Conservation (phyloP, 1,140 invertebrate species). For the Pogonus chalceus region DNA sequence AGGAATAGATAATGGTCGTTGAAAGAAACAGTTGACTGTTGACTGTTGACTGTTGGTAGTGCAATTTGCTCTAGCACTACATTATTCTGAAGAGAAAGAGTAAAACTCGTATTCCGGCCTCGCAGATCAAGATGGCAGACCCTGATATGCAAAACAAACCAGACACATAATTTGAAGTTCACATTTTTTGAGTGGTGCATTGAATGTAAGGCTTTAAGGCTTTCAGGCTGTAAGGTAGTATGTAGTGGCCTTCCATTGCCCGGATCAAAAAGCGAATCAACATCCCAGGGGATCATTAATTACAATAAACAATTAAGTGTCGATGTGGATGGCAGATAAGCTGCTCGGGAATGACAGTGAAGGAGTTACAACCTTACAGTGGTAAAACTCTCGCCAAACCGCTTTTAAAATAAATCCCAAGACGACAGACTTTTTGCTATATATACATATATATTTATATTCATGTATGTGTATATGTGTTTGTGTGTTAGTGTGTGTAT, state of each 20-base stretch:
- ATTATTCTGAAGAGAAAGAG: neutral
- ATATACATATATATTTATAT: too few species aligned
- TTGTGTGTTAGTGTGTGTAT: too few species aligned
- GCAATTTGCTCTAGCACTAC: neutral
- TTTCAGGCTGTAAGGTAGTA: too few species aligned
- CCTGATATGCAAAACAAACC: constrained; percentile 1
- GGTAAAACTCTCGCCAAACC: too few species aligned
- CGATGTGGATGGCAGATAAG: constrained; percentile 1
- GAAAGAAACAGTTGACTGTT: too few species aligned
- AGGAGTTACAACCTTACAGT: neutral
- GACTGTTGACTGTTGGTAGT: too few species aligned
- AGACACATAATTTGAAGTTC: constrained; percentile 7
- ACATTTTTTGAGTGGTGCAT: too few species aligned
- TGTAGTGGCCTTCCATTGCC: neutral
- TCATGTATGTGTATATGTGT: too few species aligned
- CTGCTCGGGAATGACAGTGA: neutral
- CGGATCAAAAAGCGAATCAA: constrained; percentile 3
- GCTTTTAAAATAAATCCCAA: too few species aligned
- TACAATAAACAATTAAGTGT: constrained; percentile 7
- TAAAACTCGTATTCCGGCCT: neutral
- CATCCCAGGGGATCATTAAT: constrained; percentile 2
- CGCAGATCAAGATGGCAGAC: constrained; percentile 1
- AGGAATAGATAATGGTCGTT: too few species aligned
- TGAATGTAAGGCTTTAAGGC: neutral
- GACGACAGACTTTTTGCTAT: too few species aligned